These are phyloP conservation scores for Microplitis deprimator DNA, from an alignment of 2,888 invertebrate genomes.

Conservation along the genomic window DNA sequence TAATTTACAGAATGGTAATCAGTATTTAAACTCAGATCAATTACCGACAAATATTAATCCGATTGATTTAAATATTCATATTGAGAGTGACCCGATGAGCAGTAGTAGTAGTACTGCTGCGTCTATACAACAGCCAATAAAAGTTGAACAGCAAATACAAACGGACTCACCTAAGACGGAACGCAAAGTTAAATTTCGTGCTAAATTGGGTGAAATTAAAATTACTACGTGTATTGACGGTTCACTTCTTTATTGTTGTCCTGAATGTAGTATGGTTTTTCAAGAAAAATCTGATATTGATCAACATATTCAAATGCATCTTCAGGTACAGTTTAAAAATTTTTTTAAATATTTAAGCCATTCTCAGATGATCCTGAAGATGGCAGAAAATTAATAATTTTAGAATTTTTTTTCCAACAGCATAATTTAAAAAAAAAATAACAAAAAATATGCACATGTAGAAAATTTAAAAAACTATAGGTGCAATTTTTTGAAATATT, in stretches of 20 bases:
- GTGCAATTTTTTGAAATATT: too few relatives aligned
- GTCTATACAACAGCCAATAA: conserved; percentile 33
- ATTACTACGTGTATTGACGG: conserved; percentile 69
- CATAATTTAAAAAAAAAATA: too few relatives aligned
- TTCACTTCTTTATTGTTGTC: conserved; percentile 71
- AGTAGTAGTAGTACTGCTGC: conserved; percentile 17
- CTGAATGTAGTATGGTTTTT: conserved; percentile 72
- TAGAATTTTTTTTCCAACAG: too few relatives aligned
- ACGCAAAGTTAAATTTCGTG: conserved; percentile 68
- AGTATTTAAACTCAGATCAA: conserved; percentile 61
- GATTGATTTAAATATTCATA: conserved; percentile 63
- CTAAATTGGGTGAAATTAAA: conserved; percentile 70
- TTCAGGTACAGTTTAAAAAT: conserved; percentile 62
- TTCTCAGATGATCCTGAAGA: too few relatives aligned
- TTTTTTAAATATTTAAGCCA: conserved; percentile 31
- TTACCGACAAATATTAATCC: conserved; percentile 63
- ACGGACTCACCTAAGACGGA: conserved; percentile 62
- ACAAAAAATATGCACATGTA: too few relatives aligned
- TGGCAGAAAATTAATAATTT: too few relatives aligned
- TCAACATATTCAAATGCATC: conserved; percentile 69
- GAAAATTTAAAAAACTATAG: too few relatives aligned
- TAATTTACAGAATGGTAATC: conserved; percentile 58
- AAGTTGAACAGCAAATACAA: conserved; percentile 61
- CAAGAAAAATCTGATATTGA: conserved; percentile 71
- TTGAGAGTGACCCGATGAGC: conserved; percentile 50